These are phyloP conservation scores for Litocranius walleri DNA, from an alignment of 2,113 vertebrate genomes.

Conservation along the genomic window DNA sequence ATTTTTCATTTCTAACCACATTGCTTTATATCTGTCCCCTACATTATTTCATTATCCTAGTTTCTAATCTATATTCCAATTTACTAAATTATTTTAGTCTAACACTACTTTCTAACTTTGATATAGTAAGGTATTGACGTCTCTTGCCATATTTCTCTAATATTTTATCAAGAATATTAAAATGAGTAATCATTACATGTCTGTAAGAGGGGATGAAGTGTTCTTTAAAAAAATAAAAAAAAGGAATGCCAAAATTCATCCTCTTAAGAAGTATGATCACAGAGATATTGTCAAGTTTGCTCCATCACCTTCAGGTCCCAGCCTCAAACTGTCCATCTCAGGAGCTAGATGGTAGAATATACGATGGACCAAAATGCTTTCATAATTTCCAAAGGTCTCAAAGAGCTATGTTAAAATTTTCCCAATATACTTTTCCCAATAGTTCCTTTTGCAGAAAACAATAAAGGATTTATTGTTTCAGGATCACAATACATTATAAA, in stretches of 20 bases:
- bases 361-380: not conserved
- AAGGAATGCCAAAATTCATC: not conserved
- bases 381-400: not conserved
- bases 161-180: constrained; percentile 17
- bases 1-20: not conserved
- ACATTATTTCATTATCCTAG: not conserved
- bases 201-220: not conserved
- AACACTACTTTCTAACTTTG: not conserved
- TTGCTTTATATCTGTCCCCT: not conserved
- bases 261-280: not conserved
- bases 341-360: not conserved
- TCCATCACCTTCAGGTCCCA: not conserved
- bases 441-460: not conserved
- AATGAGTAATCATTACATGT: not conserved
- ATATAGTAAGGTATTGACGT: not conserved
- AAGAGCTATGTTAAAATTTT: not conserved
- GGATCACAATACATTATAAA: not conserved
- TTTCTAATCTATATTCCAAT: constrained; percentile 6
- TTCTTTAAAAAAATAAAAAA: not conserved
- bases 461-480: not conserved
- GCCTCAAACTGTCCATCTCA: not conserved
- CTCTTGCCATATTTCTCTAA: not conserved
- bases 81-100: constrained; percentile 4
- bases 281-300: not conserved
- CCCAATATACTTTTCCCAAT: not conserved